Conservation (phyloP, 2,113 vertebrate species). For the Oncorhynchus keta region DNA sequence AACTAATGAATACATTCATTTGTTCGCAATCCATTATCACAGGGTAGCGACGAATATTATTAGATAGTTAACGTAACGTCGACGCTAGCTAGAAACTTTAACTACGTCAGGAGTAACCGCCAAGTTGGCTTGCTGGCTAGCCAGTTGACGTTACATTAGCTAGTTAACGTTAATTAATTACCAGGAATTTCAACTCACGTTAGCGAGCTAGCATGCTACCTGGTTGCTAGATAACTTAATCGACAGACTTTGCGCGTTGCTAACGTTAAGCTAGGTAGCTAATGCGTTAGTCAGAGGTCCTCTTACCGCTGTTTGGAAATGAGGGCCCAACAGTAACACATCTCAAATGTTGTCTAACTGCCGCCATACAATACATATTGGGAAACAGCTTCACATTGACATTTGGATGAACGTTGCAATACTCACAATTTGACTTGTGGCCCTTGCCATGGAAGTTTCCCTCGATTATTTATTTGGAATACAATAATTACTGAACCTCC, state of each 20-base stretch:
- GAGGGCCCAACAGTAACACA: constrained; percentile 57
- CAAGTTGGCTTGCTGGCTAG: too few relatives aligned
- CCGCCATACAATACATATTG: constrained; percentile 42
- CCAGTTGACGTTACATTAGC: too few relatives aligned
- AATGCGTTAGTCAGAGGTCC: constrained; percentile 39
- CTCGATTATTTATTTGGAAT: constrained; percentile 80
- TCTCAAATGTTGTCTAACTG: constrained; percentile 65
- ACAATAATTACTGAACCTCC: constrained; percentile 82
- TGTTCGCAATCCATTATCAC: too few relatives aligned
- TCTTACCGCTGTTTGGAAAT: constrained; percentile 48
- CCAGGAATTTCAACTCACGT: background rate
- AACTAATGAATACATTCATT: too few relatives aligned
- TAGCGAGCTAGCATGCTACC: too few relatives aligned
- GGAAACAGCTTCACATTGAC: constrained; percentile 58
- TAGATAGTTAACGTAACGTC: too few relatives aligned
- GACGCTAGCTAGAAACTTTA: too few relatives aligned
- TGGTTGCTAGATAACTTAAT: too few relatives aligned
- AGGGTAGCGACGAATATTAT: too few relatives aligned
- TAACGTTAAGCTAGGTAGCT: too few relatives aligned
- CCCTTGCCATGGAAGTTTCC: constrained; percentile 91
- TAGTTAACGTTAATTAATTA: too few relatives aligned
- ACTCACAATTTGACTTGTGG: constrained; percentile 92
- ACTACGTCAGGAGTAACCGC: too few relatives aligned
- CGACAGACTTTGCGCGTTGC: constrained; percentile 3
- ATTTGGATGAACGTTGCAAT: constrained; percentile 33